Conservation (phyloP, 2,888 invertebrate species). For the Aethes cnicana region DNA sequence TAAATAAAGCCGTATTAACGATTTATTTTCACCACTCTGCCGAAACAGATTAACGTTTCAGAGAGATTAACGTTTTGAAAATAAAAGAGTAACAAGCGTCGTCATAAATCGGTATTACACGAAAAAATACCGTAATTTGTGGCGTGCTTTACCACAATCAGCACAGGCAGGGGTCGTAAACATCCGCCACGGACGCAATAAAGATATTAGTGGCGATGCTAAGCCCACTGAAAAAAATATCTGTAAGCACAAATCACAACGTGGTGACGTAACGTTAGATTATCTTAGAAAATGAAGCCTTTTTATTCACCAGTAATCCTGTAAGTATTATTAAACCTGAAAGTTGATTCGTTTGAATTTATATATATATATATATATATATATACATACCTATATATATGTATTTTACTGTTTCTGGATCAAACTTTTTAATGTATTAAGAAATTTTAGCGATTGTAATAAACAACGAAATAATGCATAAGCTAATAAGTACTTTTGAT, state of each 20-base stretch:
- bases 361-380: no score
- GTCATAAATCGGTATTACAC: constrained; percentile 41
- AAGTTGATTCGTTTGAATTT: no score
- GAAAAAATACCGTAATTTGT: constrained; percentile 44
- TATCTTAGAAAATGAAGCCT: no score
- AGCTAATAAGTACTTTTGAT: no score
- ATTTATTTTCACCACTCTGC: neutral
- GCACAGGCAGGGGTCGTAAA: constrained; percentile 56
- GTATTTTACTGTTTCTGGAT: no score
- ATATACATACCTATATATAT: no score
- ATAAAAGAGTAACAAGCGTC: constrained; percentile 28
- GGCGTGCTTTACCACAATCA: constrained; percentile 54
- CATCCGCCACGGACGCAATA: constrained; percentile 57
- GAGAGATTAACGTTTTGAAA: constrained; percentile 24
- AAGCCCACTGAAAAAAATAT: constrained; percentile 39
- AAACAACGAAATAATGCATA: no score
- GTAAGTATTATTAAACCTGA: no score
- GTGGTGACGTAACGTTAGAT: constrained; percentile 3
- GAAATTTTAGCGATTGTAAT: no score
- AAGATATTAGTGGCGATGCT: constrained; percentile 58
- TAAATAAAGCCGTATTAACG: no score
- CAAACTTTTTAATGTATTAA: no score
- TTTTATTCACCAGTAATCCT: no score
- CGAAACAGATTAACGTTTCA: neutral
- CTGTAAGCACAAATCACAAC: constrained; percentile 9